These are phyloP conservation scores for Salvelinus fontinalis DNA, from an alignment of 2,113 vertebrate genomes.

Conservation along the genomic window DNA sequence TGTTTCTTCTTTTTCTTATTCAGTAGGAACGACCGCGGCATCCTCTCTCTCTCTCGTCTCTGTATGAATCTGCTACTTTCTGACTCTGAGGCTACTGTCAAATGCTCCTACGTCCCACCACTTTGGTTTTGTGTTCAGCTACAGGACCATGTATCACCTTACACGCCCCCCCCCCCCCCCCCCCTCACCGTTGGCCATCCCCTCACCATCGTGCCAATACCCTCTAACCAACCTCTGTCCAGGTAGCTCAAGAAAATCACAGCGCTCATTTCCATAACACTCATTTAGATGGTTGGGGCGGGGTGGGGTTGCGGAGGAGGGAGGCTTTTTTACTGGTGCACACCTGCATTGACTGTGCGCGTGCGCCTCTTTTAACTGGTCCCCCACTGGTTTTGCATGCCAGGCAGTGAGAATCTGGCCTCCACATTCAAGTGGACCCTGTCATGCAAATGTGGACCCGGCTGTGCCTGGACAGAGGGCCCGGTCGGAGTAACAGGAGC, in stretches of 20 bases:
- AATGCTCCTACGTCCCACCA: neutral
- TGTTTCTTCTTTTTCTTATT: constrained; percentile 67
- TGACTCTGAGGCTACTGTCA: constrained; percentile 5
- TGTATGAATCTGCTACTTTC: constrained; percentile 5
- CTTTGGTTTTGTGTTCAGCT: constrained; percentile 4
- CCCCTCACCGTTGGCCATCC: neutral
- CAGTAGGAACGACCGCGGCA: constrained; percentile 78
- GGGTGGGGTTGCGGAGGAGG: neutral
- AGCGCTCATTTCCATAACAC: constrained; percentile 67
- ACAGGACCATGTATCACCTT: neutral
- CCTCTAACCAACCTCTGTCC: constrained; percentile 28
- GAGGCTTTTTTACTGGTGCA: constrained; percentile 52
- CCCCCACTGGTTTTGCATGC: constrained; percentile 77
- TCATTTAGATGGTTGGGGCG: constrained; percentile 26
- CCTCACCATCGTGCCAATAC: neutral
- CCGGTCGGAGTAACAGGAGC: constrained; percentile 74
- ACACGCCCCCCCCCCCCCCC: neutral
- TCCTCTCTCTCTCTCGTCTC: constrained; percentile 30
- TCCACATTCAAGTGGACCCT: constrained; percentile 74
- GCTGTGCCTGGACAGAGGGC: constrained; percentile 57
- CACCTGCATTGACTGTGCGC: constrained; percentile 68
- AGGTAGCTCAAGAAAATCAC: constrained; percentile 65
- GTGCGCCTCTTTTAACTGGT: constrained; percentile 72
- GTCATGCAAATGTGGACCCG: constrained; percentile 72
- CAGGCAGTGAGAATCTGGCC: constrained; percentile 74